Percentiles rank a stretch among this genome's conserved stretches.
phyloP scores from a whole-genome alignment of 2,113 vertebrate species.

The Hoplias malabaricus region DNA sequence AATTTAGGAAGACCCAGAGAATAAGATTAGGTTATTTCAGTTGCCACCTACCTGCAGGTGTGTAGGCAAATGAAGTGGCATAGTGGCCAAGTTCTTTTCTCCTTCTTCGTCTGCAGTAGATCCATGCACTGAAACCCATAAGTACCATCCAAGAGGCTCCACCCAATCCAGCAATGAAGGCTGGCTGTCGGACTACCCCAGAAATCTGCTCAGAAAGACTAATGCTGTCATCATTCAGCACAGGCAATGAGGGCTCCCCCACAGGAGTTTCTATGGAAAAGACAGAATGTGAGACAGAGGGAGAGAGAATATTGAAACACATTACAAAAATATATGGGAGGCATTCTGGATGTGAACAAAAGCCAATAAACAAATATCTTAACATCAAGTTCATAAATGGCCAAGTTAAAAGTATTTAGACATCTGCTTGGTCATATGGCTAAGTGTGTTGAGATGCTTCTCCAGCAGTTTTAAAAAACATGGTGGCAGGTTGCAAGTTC shows the following conservation, averaged over 20 bases:
- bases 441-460: not conserved
- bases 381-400: not conserved
- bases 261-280: slow-evolving; percentile 59
- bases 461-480: not conserved
- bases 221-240: slow-evolving; percentile 58
- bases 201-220: slow-evolving; percentile 82
- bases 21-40: not conserved
- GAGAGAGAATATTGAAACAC: not conserved
- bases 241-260: slow-evolving; percentile 62
- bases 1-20: not conserved
- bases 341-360: not conserved
- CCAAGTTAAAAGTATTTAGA: not conserved
- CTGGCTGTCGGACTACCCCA: slow-evolving; percentile 78
- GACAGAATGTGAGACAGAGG: not conserved
- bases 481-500: not conserved
- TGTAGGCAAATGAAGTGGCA: slow-evolving; percentile 92
- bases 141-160: slow-evolving; percentile 86
- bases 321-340: slow-evolving; percentile 6
- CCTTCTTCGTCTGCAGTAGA: slow-evolving; percentile 85
- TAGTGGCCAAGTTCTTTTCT: slow-evolving; percentile 95
- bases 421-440: not conserved
- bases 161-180: slow-evolving; percentile 87
- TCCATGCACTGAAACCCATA: slow-evolving; percentile 82
- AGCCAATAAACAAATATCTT: not conserved
- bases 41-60: slow-evolving; percentile 77